Evolutionary conservation across 2,888 invertebrate genomes (phyloP), one percentile per base, ranked within the genome.

Genomic region (Odiellus spinosus): DNA sequence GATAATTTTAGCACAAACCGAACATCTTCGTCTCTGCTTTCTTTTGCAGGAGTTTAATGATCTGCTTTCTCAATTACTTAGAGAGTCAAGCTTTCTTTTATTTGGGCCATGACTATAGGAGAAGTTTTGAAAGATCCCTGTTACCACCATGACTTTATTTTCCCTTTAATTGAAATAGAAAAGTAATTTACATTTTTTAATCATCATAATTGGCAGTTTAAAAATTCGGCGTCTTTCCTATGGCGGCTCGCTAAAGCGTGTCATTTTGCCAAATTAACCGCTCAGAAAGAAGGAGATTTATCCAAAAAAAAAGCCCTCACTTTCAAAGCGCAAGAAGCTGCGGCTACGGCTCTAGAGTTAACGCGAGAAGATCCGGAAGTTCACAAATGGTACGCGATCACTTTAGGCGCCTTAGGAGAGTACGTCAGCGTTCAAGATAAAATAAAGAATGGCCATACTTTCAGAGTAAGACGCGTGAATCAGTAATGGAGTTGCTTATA

Each of bases 301-400:
- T 63, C 63, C 14, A 59, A 56, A 47, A 64, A 64, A 54, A 68
- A 67, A 51, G 59, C 19, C 17, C 10, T 48, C 12, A 19, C 35
- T n/a, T 40, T 46, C 42, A 40, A 38, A 52, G 46, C 51, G 57
- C 40, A 74, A 41, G 67, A 71, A 34, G 69, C 69, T 51, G 78
- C 77, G 45, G 64, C 70, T 45, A 62, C 63, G 49, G 73, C 77
- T 17, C 60, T 80, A 19, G 60, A 68, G 41, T 50, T 73, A 3
- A 66, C 72, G 50, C 62, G 68, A 1, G 60, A 66, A 17, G 67
- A 71, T 57, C 67, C 73, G 1, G 73, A 77, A 57, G 71, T 75
- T 14, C 78, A 80, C 63, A 82, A 81, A 64, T 82, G 81, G 80
- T 76, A 71, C 62, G 81, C 80, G 2, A 75, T 81, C 42, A 69